These are phyloP conservation scores for Sturmia bella DNA, from an alignment of 2,888 invertebrate species.

Conservation along the genomic window DNA sequence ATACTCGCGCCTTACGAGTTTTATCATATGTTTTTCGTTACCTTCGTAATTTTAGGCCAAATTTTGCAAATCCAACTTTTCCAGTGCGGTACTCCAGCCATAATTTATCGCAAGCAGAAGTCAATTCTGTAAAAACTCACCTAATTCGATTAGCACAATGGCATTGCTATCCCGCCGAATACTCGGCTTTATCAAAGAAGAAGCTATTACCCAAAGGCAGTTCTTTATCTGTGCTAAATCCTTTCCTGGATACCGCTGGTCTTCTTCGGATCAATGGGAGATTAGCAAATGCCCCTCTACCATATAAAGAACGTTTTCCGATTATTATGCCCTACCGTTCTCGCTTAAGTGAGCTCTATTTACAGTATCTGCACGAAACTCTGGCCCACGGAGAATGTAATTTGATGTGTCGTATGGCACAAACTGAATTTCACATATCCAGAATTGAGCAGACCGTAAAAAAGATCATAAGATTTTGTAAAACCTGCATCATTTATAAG, in stretches of 20 bases:
- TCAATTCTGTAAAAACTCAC: neutral
- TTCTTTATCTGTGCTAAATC: slow-evolving; percentile 26
- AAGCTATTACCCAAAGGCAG: slow-evolving; percentile 12
- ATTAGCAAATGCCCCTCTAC: slow-evolving; percentile 6
- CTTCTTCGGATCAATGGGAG: slow-evolving; percentile 33
- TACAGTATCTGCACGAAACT: slow-evolving; percentile 15
- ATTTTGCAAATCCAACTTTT: neutral
- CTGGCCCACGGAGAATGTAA: slow-evolving; percentile 15
- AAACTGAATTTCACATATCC: slow-evolving; percentile 28
- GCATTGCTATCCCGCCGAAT: slow-evolving; percentile 5
- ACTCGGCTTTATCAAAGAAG: neutral
- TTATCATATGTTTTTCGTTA: no score
- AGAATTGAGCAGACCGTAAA: neutral
- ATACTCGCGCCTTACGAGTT: neutral
- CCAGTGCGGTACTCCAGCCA: neutral
- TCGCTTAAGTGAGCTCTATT: slow-evolving; percentile 11
- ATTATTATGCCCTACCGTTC: slow-evolving; percentile 34
- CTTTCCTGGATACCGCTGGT: neutral
- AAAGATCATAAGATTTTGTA: slow-evolving; percentile 3
- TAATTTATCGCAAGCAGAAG: slow-evolving; percentile 3
- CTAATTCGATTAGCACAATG: slow-evolving; percentile 10
- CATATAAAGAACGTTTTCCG: slow-evolving; percentile 32
- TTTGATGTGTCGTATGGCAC: slow-evolving; percentile 26
- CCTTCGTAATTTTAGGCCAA: no score
- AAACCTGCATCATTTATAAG: neutral